Evolutionary conservation across 2,797 vertebrate species (phyloP).

Genomic region (Iguana delicatissima): DNA sequence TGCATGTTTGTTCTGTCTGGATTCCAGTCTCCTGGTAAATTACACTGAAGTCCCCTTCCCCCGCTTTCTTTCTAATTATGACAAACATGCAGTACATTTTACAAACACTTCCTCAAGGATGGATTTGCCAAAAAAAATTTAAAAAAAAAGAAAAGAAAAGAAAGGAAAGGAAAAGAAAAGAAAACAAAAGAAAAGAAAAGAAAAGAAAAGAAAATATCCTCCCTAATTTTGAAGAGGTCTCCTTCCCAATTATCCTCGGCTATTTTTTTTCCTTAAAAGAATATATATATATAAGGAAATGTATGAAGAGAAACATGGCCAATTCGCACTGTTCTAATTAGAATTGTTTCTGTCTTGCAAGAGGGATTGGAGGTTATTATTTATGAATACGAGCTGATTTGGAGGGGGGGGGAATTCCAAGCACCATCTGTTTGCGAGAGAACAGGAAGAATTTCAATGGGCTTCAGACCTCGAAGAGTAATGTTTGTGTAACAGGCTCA

Average conservation of each 20-base stretch:
- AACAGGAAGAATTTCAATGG: constrained; percentile 81
- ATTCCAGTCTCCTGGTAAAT: not conserved
- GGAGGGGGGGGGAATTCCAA: constrained; percentile 73
- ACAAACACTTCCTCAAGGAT: not conserved
- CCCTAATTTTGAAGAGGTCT: constrained; percentile 45
- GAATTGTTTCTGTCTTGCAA: constrained; percentile 72
- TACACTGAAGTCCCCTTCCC: not conserved
- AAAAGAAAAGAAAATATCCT: not conserved
- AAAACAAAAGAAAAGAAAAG: not conserved
- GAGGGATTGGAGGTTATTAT: constrained; percentile 75
- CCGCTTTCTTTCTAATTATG: constrained; percentile 36
- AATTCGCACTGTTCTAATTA: constrained; percentile 75
- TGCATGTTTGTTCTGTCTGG: not conserved
- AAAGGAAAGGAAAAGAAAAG: not conserved
- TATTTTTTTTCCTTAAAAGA: constrained; percentile 51
- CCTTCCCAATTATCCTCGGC: not conserved
- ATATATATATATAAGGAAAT: constrained; percentile 42
- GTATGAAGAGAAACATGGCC: constrained; percentile 58
- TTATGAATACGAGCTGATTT: constrained; percentile 81
- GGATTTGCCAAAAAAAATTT: constrained; percentile 53
- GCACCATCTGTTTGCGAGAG: constrained; percentile 83
- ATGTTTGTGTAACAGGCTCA: constrained; percentile 79
- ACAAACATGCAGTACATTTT: constrained; percentile 60
- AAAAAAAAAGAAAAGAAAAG: not conserved
- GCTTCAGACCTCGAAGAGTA: constrained; percentile 81